Evolutionary conservation across 2,113 vertebrate species (phyloP), one percentile per base, ranked within the genome.

Genomic region (Marcusenius ussheri): DNA sequence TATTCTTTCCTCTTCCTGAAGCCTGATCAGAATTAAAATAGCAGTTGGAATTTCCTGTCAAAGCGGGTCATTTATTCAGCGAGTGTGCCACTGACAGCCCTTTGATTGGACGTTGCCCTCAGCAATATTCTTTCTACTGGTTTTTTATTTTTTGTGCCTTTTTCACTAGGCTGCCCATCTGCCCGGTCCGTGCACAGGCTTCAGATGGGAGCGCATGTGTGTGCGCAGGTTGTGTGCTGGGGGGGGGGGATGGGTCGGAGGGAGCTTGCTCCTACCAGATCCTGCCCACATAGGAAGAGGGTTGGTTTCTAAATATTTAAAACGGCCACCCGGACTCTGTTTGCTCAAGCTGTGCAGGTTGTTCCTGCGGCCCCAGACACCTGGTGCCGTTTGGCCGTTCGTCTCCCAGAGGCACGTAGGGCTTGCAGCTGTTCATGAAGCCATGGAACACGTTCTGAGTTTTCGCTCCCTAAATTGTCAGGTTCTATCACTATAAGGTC

Each of bases 11-110:
- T 96, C 96, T 97, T 97, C 97, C 97, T 97, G 95, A 97, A 97
- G 96, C 96, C 97, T 97, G 97, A 98, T 97, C 97, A 97, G 97
- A 98, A 97, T 97, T 97, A 97, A 97, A 97, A 97, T 97, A 96
- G 95, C 96, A 94, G 94, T 96, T 97, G 97, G 97, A 97, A 97
- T 97, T 98, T 99, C 98, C 97, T 98, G 97, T 97, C 97, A 97
- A 96, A 96, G 97, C 96, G 96, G 96, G 96, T 96, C 95, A 96
- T 97, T 97, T 97, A 96, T 97, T 97, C 94, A 93, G 95, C 91
- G 94, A 95, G 96, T 93, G 91, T 94, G 94, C 92, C 92, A 93
- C 93, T 96, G 95, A 94, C 96, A 95, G 92, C 92, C 91, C 94
- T 95, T 96, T 96, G 96, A 97, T 97, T 97, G 96, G 96, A 95